A percentile compares a stretch with the other conserved stretches of the same genome.
Conservation (phyloP, 2,888 invertebrate genomes). For the Pogonocherus hispidulus region DNA sequence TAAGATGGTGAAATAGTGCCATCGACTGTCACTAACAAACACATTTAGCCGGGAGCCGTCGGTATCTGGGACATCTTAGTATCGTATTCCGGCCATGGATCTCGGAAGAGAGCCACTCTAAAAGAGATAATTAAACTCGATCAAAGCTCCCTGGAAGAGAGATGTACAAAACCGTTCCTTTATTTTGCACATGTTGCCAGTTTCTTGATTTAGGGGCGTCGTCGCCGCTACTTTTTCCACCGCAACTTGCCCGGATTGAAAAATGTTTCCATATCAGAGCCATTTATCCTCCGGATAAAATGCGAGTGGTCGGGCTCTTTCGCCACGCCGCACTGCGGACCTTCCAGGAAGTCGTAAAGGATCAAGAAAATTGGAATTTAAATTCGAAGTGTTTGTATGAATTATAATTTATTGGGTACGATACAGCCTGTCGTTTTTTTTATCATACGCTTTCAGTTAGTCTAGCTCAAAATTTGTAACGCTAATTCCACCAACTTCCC, state of each 20-base stretch:
- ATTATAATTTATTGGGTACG: too few relatives aligned
- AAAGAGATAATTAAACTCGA: slow-evolving; percentile 28
- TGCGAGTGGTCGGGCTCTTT: slow-evolving; percentile 36
- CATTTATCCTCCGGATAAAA: slow-evolving; percentile 53
- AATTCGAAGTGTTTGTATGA: too few relatives aligned
- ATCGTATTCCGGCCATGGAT: background rate
- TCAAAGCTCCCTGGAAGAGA: slow-evolving; percentile 17
- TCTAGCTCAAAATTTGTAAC: too few relatives aligned
- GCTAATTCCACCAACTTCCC: too few relatives aligned
- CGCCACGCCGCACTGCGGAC: slow-evolving; percentile 3
- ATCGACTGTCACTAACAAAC: background rate
- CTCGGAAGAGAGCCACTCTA: slow-evolving; percentile 3
- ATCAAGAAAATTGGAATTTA: too few relatives aligned
- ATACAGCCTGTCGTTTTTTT: too few relatives aligned
- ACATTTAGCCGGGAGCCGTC: background rate
- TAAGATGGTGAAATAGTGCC: background rate
- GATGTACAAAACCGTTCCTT: slow-evolving; percentile 15
- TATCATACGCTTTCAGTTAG: too few relatives aligned
- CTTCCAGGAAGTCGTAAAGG: too few relatives aligned
- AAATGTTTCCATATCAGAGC: slow-evolving; percentile 59
- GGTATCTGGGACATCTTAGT: background rate
- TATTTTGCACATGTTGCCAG: slow-evolving; percentile 30
- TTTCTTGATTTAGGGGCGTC: slow-evolving; percentile 19
- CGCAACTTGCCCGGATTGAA: slow-evolving; percentile 51
- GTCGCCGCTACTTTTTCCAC: background rate